Percentiles rank a stretch among this genome's conserved stretches.
Evolutionary conservation across 2,113 vertebrate genomes (phyloP).

Genomic region (Procavia capensis): DNA sequence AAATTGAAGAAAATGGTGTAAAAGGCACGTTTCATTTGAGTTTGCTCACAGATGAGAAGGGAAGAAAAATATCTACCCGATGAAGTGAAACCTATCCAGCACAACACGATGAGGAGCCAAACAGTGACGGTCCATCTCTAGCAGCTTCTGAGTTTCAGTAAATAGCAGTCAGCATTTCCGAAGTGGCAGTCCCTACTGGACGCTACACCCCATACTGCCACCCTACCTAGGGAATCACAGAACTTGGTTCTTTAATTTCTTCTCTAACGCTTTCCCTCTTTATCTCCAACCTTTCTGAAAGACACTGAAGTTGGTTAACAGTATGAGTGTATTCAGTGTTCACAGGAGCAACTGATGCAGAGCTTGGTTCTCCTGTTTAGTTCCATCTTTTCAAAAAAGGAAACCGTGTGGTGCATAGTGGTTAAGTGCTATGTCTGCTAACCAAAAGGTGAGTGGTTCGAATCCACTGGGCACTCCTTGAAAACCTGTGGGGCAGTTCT

Average conservation of each 20-base stretch:
- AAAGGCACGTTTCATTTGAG: not conserved
- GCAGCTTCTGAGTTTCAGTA: not conserved
- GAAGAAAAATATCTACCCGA: not conserved
- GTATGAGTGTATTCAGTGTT: not conserved
- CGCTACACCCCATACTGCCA: not conserved
- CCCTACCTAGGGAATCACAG: not conserved
- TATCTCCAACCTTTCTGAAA: not conserved
- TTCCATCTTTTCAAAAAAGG: conserved; percentile 41
- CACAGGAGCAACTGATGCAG: not conserved
- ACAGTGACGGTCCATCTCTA: not conserved
- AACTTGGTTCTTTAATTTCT: no score
- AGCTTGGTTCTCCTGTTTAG: conserved; percentile 16
- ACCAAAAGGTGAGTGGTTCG: no score
- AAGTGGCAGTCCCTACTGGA: not conserved
- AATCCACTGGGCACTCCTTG: no score
- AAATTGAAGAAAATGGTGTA: not conserved
- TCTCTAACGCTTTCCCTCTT: not conserved
- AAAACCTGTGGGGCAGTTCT: no score
- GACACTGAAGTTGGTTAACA: not conserved
- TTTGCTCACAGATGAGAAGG: not conserved
- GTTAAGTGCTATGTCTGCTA: no score
- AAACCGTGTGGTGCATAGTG: no score
- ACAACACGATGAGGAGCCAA: not conserved
- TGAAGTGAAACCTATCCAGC: not conserved
- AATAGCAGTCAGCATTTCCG: not conserved